Evolutionary conservation across 2,113 vertebrate genomes (phyloP), one percentile per base, ranked within the genome.

Genomic region (Ariopsis seemanni): DNA sequence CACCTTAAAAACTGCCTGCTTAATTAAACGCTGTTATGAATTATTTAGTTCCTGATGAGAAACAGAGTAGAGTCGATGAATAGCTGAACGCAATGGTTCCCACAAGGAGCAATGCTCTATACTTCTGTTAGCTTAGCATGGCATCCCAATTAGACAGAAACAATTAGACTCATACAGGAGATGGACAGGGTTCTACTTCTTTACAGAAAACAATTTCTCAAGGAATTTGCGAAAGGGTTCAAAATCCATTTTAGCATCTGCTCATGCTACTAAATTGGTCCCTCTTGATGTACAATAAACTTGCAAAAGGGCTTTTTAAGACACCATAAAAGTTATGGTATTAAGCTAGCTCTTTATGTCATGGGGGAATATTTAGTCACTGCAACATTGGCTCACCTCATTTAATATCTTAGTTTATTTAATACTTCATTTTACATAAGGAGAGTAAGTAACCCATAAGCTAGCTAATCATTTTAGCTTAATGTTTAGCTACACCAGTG

Each of bases 21-120:
- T 92, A 89, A 92, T 92, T 91, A 92, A 92, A 87, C 86, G 78
- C 74, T 85, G 82, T 84, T 85, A 89, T 91, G 77, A 93, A 92
- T 91, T 65, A 90, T 90, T 92, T 71, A 88, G 67, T 53, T 74
- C 71, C 67, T 88, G 82, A 87, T 82, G 90, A 89, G 89, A 89
- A 86, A 57, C 30, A 83, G 52, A 87, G 88, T 67, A 87, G 69
- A 89, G 81, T 69, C 83, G 82, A 77, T 78, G 83, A 86, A 86
- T 63, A 90, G 72, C 86, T 53, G 71, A 89, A 88, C 82, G 17
- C 53, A 72, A 69, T 22, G 18, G 50, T 85, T 72, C 84, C 75
- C 84, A 78, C 67, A 77, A 88, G 86, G 52, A 88, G 52, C 80
- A 58, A 52, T 71, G 79, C 75, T 77, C 84, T 75, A 81, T 87